Evolutionary conservation across 2,113 vertebrate species (phyloP), one percentile per base, ranked within the genome.

Genomic region (Channa argus): DNA sequence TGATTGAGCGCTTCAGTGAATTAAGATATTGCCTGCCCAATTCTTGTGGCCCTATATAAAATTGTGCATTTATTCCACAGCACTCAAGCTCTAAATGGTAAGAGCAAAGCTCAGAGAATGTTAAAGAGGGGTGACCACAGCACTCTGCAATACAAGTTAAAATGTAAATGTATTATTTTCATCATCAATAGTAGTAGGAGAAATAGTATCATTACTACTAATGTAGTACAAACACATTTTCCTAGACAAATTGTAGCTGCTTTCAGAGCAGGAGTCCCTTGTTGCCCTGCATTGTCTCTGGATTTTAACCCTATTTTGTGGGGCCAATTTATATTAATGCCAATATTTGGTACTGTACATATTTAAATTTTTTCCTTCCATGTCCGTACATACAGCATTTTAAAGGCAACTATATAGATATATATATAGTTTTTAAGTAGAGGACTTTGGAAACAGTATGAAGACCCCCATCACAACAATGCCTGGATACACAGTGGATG

Each of bases 1-100:
- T 91, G 88, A 92, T 84, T 82, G 86, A 90, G 80, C 65, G 8
- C 76, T 82, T 82, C 74, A 77, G 81, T 77, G 72, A 82, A 89
- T 90, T 71, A 86, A 59, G 63, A 73, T 76, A 41, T 69, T 82
- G 82, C 81, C 77, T 82, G 63, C 77, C 59, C 60, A 49, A 51
- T 37, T 68, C 68, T 33, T 45, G 74, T 49, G 63, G 54, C 46
- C 50, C 14, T 46, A 60, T 55, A 54, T 39, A 34, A 63, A 43
- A 75, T 5, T 5, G 53, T 69, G 69, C 69, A 47, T 71, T 62
- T 15, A 71, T n/a, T 44, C 54, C 2, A 5, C 64, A 55, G 55
- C 49, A 64, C 39, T 79, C 11, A 50, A 63, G 46, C 73, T 76
- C 39, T 37, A 1, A 59, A 54, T 55, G 37, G 37, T 13, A 36